phyloP scores from a whole-genome alignment of 1,140 invertebrate genomes.

The Hyposmocoma kahamanoa region DNA sequence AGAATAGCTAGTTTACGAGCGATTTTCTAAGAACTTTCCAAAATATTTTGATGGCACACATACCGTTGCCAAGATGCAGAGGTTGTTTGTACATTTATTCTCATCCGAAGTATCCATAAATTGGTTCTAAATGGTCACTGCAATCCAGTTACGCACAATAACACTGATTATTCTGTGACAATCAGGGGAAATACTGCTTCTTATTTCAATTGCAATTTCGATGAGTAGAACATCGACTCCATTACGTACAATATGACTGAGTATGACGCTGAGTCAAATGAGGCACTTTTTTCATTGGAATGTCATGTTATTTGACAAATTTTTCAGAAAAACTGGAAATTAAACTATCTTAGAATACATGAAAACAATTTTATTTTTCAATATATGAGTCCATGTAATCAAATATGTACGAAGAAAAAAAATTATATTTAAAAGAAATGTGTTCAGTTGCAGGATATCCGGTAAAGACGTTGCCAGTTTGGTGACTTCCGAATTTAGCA shows the following conservation, averaged over 20 bases:
- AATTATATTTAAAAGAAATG: neutral
- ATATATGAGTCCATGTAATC: no score
- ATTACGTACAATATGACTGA: slow-evolving; percentile 72
- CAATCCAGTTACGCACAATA: slow-evolving; percentile 38
- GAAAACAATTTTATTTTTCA: neutral
- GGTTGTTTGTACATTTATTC: slow-evolving; percentile 49
- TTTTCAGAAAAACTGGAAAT: no score
- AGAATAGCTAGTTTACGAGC: neutral
- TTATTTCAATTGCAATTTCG: slow-evolving; percentile 38
- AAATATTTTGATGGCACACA: slow-evolving; percentile 74
- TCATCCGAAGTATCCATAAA: slow-evolving; percentile 47
- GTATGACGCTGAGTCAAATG: slow-evolving; percentile 67
- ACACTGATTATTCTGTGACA: slow-evolving; percentile 48
- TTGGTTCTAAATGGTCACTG: slow-evolving; percentile 34
- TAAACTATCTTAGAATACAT: neutral
- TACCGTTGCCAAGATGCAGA: slow-evolving; percentile 56
- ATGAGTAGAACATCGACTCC: slow-evolving; percentile 64
- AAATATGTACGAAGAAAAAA: no score
- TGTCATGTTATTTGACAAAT: slow-evolving; percentile 24
- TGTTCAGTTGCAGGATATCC: slow-evolving; percentile 19
- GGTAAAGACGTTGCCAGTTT: slow-evolving; percentile 60
- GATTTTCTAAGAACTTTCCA: slow-evolving; percentile 64
- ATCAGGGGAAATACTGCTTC: slow-evolving; percentile 34
- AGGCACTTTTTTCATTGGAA: slow-evolving; percentile 47
- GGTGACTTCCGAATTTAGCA: slow-evolving; percentile 67